phyloP scores from a whole-genome alignment of 2,797 vertebrate genomes.

The Diplodus sargus region DNA sequence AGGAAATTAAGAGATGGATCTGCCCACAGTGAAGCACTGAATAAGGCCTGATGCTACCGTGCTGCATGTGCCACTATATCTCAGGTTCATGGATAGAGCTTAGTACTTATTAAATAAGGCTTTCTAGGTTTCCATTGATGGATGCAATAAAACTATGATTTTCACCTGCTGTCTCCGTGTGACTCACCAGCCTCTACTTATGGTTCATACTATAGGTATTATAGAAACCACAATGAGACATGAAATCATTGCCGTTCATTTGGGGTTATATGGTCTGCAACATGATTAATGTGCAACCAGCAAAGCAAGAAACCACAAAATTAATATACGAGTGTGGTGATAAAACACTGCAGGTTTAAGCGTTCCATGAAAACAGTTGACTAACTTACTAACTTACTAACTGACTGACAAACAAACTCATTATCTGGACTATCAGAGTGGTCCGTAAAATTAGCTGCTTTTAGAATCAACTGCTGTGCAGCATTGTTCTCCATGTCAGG shows the following conservation, averaged over 20 bases:
- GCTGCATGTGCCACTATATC: slow-evolving; percentile 36
- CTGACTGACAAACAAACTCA: background rate
- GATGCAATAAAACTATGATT: slow-evolving; percentile 19
- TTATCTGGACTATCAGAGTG: background rate
- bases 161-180: slow-evolving; percentile 29
- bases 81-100: slow-evolving; percentile 3
- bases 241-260: slow-evolving; percentile 12
- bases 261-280: slow-evolving; percentile 10
- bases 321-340: background rate
- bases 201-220: slow-evolving; percentile 8
- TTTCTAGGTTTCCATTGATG: slow-evolving; percentile 33
- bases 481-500: slow-evolving; percentile 52
- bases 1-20: slow-evolving; percentile 67
- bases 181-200: slow-evolving; percentile 26
- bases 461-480: slow-evolving; percentile 22
- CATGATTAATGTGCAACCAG: background rate
- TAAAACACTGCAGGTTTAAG: background rate
- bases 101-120: slow-evolving; percentile 2
- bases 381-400: background rate
- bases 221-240: background rate
- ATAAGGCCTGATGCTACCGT: slow-evolving; percentile 54
- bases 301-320: slow-evolving; percentile 8
- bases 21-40: slow-evolving; percentile 47
- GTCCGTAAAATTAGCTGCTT: slow-evolving; percentile 6
- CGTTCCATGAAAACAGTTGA: background rate